Base-by-base conservation (phyloP, 1,140 invertebrate species). In the Schlechtendalia chinensis region DNA sequence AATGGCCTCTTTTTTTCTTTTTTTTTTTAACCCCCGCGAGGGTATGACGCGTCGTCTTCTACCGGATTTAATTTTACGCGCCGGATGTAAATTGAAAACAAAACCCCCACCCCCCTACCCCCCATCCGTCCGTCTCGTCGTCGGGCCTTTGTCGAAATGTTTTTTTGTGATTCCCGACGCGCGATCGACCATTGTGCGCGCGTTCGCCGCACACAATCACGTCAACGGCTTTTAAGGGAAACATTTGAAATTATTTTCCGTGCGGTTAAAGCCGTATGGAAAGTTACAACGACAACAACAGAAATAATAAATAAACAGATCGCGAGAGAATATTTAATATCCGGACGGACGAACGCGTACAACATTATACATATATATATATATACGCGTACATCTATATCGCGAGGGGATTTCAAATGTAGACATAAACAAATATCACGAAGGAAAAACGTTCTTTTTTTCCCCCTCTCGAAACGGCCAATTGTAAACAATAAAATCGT, bases 11-110 rank as follows among this genome's bases (percentile, higher is more conserved):
- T 50, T 54, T 72, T 29, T n/a, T n/a, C n/a, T n/a, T n/a, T n/a
- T n/a, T n/a, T n/a, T n/a, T n/a, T n/a, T n/a, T n/a, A n/a, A n/a
- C n/a, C n/a, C n/a, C 4, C 50, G 24, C 47, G 24, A 50, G 67
- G 67, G 67, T 47, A 53, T 54, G 69, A 72, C 32, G 32, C 32
- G 32, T n/a, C 69, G 27, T 72, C 50, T 72, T 72, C 54, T 54
- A 54, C 69, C 24, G 50, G 69, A 72, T 72, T 72, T 72, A 72
- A 72, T 72, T 72, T 72, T 29, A 54, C 54, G 27, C 69, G 47
- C 69, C 67, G 67, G 67, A 71, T 53, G 69, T n/a, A 54, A 72
- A 72, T 72, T 72, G 69, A 72, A 72, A 72, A 10, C 47, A 54
- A 69, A 69, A 50, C 39, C 22, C 65, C n/a, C 67, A 32, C 22